Base-by-base conservation (phyloP, 1,140 invertebrate species). In the Tribolium castaneum region DNA sequence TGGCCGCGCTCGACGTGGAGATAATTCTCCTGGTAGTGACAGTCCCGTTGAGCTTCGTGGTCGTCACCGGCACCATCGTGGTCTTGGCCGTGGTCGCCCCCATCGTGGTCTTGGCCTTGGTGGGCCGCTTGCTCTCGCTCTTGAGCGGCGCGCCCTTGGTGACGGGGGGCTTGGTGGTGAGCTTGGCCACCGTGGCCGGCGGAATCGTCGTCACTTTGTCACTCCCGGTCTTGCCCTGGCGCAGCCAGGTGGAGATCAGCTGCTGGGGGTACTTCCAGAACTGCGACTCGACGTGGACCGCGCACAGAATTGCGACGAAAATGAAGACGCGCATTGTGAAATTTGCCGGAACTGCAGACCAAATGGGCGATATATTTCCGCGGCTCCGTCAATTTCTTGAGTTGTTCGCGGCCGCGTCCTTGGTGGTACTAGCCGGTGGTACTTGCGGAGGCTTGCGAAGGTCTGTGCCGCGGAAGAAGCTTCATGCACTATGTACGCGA, bases 221-320 rank as follows among this genome's bases (percentile, higher is more conserved):
- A 34, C 74, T 62, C 1, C 19, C 76, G 14, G 75, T 80, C 75
- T 84, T 85, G 3, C 79, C 82, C 70, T 85, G 84, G n/a, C 84
- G 81, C n/a, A 84, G 59, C 82, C 85, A 83, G n/a, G 80, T 77
- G 16, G 82, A 79, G 13, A 85, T 77, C 14, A 86, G 81, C 50
- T 85, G 75, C 35, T 85, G 82, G 12, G 84, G 82, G 71, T 83
- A 82, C 50, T 84, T 80, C 85, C 85, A 86, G 59, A 85, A 84
- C 76, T 85, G 84, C 22, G 81, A 77, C 7, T 84, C 78, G 14
- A 80, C 81, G 5, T 80, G 71, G 25, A 78, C 71, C 34, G 78
- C 72, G 56, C 82, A 78, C 82, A 84, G 76, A 25, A 85, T 72
- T 19, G 77, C 62, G 10, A 85, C 10, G 14, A 85, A 54, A 22